Evolutionary conservation across 64 coral and sea anemone genomes (phyloP), one percentile per base, ranked within the genome.

Genomic region (Acropora yongei): DNA sequence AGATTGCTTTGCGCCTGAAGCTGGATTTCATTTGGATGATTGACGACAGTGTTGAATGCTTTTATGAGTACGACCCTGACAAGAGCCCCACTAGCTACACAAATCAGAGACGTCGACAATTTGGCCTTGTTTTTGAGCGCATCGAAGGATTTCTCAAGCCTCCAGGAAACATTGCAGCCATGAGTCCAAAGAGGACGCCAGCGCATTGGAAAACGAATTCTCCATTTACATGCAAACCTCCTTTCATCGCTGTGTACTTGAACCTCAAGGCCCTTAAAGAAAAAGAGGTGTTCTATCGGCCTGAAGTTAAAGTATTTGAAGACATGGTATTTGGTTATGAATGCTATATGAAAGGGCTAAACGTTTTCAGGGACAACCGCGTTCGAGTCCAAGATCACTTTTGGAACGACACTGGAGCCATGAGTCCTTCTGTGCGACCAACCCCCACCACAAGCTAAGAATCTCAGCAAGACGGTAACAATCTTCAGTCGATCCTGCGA

Each of bases 11-110:
- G 18, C 8, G 42, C 12, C 18, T 89, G 8, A 30, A 49, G 3
- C 45, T 89, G 1, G 42, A 89, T 1, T 89, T 78, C 65, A 89
- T 89, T 17, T 89, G 87, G 87, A 79, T 89, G 75, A 68, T 89
- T 78, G 87, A 89, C 69, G 87, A 89, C 48, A 78, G 77, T 47
- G 41, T 89, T 20, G 47, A 47, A 63, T 13, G 65, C 8, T 89
- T 89, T 60, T 79, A 68, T 47, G 87, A 89, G 20, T 46, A 48
- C 12, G 49, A 88, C 13, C 73, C 86, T 3, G 16, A 61, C 12
- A 17, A 14, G 5, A 18, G 2, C 0, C 11, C 12, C 3, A 7
- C 63, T 16, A 12, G 17, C 17, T 68, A 55, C 51, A 4, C 9
- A 68, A 0, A 3, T 19, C 17, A 4, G 3, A 68, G 63, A 13